Base-by-base conservation (phyloP, 2,113 vertebrate genomes). In the Solenodon paradoxus region DNA sequence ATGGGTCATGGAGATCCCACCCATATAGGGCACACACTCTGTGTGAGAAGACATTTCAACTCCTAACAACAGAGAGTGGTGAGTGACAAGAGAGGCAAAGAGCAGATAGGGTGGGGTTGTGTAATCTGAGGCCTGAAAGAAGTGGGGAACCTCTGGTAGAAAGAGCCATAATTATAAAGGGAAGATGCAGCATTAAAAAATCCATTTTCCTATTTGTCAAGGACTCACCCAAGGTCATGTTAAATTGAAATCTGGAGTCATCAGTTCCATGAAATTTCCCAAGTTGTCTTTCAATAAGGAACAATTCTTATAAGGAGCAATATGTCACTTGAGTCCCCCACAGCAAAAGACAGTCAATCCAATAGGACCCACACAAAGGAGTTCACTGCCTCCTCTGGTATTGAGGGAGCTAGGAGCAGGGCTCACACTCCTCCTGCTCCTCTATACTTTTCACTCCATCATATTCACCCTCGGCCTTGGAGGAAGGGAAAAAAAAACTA, bases 71-170 rank as follows among this genome's bases (percentile, higher is more conserved):
- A 1, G 15, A 26, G 8, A 0, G 1, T 10, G 19, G 35, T 0
- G 3, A 1, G 45, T 24, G 55, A 61, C 10, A 5, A 2, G 30
- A 32, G 42, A 53, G 13, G 19, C 24, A 64, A 63, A 88, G 22
- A 85, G 40, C 53, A 5, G 7, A 22, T 2, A 3, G 66, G 1
- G 3, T 7, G 0, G 9, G 11, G 2, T 19, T 4, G 10, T 38
- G 20, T 9, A 26, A 1, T 12, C 42, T 3, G 15, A 81, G 35
- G 64, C 16, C 32, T 15, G 12, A 45, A 49, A n/a, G 35, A 63
- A 0, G 1, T 28, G 26, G 6, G 26, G 3, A 45, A 1, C 38
- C 7, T 83, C 64, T 74, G 19, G 3, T 4, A 22, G 51, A 42
- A 26, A 77, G 35, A 15, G n/a, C 47, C 12, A 6, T 24, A 5